phyloP scores from a whole-genome alignment of 2,888 invertebrate species.

The Melinopterus prodromus region DNA sequence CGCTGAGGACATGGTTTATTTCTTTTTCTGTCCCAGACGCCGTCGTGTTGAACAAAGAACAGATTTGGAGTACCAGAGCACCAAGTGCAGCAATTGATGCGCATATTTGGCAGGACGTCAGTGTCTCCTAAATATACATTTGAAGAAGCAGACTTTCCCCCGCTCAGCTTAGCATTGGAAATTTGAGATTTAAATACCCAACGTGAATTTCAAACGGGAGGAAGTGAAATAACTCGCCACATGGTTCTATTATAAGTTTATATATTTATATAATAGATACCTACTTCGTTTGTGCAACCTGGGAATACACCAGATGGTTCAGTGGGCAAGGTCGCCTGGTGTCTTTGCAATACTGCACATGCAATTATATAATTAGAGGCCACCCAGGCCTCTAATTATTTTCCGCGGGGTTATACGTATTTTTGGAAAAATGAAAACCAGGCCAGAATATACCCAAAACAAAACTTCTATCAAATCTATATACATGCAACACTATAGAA shows the following conservation, averaged over 20 bases:
- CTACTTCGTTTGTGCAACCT: neutral
- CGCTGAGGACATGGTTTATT: slow-evolving; percentile 16
- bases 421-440: neutral
- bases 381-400: neutral
- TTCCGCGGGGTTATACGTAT: neutral
- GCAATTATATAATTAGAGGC: neutral
- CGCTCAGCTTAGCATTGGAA: neutral
- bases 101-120: neutral
- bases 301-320: neutral
- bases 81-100: neutral
- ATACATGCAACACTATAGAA: neutral
- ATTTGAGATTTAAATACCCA: neutral
- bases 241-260: neutral
- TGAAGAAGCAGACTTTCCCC: neutral
- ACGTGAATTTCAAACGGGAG: neutral
- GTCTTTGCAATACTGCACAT: neutral
- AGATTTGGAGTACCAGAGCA: neutral
- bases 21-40: slow-evolving; percentile 9
- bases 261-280: neutral
- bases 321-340: neutral
- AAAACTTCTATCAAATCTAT: neutral
- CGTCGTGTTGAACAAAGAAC: slow-evolving; percentile 14
- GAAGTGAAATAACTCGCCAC: neutral
- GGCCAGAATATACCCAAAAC: neutral
- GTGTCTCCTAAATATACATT: neutral